A percentile compares a stretch with the other conserved stretches of the same genome.
Conservation (phyloP, 2,113 vertebrate genomes). For the Indicator indicator region DNA sequence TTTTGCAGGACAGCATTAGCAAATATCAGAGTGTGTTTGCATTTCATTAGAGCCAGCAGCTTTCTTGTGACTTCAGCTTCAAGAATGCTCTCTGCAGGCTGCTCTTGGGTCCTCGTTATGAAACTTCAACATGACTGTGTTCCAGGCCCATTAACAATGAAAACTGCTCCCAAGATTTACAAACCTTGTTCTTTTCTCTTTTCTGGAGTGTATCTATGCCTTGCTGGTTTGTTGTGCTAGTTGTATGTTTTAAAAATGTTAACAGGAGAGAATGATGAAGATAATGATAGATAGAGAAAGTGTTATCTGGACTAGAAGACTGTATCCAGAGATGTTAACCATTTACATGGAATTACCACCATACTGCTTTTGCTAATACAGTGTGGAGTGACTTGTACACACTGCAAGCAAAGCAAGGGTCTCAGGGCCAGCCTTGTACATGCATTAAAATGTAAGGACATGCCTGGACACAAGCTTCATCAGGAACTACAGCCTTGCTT, state of each 20-base stretch:
- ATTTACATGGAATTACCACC: background rate
- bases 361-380: background rate
- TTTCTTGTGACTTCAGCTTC: background rate
- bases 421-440: background rate
- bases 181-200: background rate
- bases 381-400: background rate
- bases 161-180: background rate
- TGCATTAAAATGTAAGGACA: accelerated
- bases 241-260: background rate
- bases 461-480: background rate
- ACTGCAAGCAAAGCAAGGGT: background rate
- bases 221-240: background rate
- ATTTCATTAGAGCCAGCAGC: background rate
- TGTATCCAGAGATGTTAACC: background rate
- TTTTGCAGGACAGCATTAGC: background rate
- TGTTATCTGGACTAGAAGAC: background rate
- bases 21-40: background rate
- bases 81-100: background rate
- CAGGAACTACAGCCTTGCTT: background rate
- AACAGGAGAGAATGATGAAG: background rate
- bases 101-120: background rate
- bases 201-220: background rate
- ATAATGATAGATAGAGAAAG: background rate
- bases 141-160: background rate
- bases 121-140: background rate